phyloP scores from a whole-genome alignment of 2,113 vertebrate genomes.

The Callorhinus ursinus region DNA sequence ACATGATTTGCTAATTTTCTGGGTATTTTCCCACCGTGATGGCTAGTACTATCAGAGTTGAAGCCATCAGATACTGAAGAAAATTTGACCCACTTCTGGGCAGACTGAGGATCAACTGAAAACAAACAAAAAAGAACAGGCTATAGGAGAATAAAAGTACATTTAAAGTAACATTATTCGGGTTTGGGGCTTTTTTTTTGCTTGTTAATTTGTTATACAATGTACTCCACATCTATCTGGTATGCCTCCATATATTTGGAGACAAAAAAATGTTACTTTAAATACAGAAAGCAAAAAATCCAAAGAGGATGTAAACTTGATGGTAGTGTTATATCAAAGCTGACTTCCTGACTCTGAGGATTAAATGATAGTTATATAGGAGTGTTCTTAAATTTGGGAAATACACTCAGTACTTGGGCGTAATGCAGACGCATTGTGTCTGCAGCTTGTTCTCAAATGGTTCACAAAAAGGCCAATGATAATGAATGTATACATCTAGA shows the following conservation, averaged over 20 bases:
- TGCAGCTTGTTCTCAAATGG: not conserved
- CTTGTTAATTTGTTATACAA: constrained; percentile 2
- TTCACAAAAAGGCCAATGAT: constrained; percentile 48
- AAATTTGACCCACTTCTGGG: constrained; percentile 96
- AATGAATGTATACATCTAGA: not conserved
- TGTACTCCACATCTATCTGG: not conserved
- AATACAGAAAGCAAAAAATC: constrained; percentile 47
- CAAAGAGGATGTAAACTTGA: not conserved
- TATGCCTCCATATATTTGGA: not conserved
- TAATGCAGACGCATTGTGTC: not conserved
- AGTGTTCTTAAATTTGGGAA: not conserved
- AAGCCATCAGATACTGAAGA: constrained; percentile 93
- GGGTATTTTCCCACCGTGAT: constrained; percentile 97
- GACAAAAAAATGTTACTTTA: constrained; percentile 13
- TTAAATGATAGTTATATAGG: not conserved
- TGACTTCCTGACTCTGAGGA: not conserved
- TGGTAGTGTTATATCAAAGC: not conserved
- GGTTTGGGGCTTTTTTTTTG: not conserved
- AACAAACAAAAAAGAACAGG: constrained; percentile 49
- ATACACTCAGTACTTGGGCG: not conserved
- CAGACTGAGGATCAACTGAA: constrained; percentile 95
- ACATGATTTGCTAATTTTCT: constrained; percentile 94
- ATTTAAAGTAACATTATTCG: constrained; percentile 50
- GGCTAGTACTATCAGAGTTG: constrained; percentile 93
- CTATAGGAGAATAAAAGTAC: constrained; percentile 49